These are phyloP conservation scores for Cataglyphis altisquamis DNA, from an alignment of 2,888 invertebrate genomes.

Conservation along the genomic window DNA sequence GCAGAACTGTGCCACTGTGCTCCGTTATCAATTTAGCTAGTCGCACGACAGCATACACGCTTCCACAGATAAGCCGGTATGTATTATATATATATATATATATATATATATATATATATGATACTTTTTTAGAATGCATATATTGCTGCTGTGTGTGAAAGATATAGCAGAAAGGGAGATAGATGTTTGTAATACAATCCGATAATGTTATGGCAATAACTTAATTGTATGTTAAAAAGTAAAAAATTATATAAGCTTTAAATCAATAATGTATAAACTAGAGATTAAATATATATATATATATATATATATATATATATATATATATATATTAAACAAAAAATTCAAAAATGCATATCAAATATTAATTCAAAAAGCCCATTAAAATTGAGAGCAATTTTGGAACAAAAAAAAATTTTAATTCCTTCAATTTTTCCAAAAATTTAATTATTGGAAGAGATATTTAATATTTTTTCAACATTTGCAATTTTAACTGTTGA, in stretches of 20 bases:
- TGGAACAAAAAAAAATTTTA: neutral
- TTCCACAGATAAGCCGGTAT: constrained; percentile 19
- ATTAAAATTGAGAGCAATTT: neutral
- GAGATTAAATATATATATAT: neutral
- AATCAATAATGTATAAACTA: constrained; percentile 1
- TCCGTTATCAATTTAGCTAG: constrained; percentile 46
- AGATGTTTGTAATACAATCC: neutral
- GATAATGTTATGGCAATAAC: constrained; percentile 17
- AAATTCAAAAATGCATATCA: constrained; percentile 22
- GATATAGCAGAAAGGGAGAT: neutral
- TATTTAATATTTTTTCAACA: constrained; percentile 10
- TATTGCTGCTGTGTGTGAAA: constrained; percentile 11
- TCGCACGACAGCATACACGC: constrained; percentile 7
- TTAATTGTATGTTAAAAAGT: neutral
- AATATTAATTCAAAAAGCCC: constrained; percentile 10
- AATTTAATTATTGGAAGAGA: neutral
- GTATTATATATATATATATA: neutral
- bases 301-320: no score
- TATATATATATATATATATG: no score
- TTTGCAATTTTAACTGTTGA: neutral
- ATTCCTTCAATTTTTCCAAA: neutral
- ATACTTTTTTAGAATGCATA: constrained; percentile 12
- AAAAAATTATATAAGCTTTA: neutral
- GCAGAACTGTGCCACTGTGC: constrained; percentile 34
- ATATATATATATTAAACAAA: neutral